Conservation (phyloP, 2,113 vertebrate species). For the Cryptotis parvus region DNA sequence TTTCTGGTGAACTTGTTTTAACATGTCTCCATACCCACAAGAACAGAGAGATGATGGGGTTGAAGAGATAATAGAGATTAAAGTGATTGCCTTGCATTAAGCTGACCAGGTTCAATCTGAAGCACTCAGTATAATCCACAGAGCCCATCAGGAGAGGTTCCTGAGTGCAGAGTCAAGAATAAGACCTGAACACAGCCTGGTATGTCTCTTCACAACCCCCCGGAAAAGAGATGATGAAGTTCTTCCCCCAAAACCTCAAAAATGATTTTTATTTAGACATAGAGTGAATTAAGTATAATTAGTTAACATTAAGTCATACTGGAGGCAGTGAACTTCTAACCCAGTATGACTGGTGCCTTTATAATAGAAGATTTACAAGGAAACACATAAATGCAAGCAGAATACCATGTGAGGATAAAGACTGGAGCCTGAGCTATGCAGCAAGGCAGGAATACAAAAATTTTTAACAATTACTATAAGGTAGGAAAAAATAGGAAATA, state of each 20-base stretch:
- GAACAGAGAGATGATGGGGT: too few relatives aligned
- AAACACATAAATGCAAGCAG: not conserved
- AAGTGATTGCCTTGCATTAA: too few relatives aligned
- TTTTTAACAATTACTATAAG: not conserved
- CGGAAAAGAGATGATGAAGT: not conserved
- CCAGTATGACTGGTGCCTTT: not conserved
- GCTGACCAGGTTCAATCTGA: too few relatives aligned
- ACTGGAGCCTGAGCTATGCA: not conserved
- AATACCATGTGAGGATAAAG: not conserved
- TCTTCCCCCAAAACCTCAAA: not conserved
- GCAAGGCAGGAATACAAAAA: not conserved
- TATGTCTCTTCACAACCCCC: too few relatives aligned
- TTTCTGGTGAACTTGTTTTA: not conserved
- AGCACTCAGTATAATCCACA: too few relatives aligned
- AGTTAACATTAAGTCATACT: not conserved
- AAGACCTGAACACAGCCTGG: too few relatives aligned
- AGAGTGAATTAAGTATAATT: not conserved
- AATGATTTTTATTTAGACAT: not conserved
- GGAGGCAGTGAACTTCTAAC: not conserved
- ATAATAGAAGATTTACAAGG: not conserved
- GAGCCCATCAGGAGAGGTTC: too few relatives aligned
- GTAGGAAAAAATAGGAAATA: not conserved
- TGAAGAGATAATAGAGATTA: too few relatives aligned
- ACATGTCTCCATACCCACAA: not conserved
- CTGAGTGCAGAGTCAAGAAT: too few relatives aligned